A percentile compares a stretch with the other conserved stretches of the same genome.
Evolutionary conservation across 2,888 invertebrate species (phyloP).

Genomic region (Litoditis marina): DNA sequence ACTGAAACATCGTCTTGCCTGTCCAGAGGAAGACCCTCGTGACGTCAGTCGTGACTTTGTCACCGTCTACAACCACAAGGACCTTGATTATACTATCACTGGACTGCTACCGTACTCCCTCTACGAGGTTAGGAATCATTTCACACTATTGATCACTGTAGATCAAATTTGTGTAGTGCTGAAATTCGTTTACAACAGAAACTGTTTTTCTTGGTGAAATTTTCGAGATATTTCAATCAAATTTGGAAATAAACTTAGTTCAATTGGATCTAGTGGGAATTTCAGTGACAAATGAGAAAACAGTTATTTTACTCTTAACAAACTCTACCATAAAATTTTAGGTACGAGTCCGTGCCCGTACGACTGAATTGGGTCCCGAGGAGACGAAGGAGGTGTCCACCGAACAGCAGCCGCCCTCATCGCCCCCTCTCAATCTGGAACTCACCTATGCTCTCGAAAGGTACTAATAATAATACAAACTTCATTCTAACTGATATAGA

Average conservation of each 20-base stretch:
- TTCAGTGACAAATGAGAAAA: too few species aligned
- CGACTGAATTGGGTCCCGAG: conserved; percentile 60
- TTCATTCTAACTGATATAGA: too few species aligned
- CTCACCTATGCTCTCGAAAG: conserved; percentile 57
- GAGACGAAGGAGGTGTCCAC: conserved; percentile 59
- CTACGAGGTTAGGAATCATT: conserved; percentile 60
- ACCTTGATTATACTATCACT: conserved; percentile 59
- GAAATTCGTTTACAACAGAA: too few species aligned
- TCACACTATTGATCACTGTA: too few species aligned
- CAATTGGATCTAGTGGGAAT: too few species aligned
- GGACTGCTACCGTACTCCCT: conserved; percentile 61
- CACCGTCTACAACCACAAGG: conserved; percentile 62
- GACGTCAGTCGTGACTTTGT: conserved; percentile 61
- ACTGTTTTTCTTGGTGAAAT: too few species aligned
- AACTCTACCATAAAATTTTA: conserved; percentile 14
- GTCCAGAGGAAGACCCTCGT: conserved; percentile 61
- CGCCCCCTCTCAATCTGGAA: conserved; percentile 61
- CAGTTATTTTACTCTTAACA: conserved; percentile 36
- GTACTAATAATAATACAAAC: too few species aligned
- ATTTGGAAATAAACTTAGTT: too few species aligned
- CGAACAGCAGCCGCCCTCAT: conserved; percentile 58
- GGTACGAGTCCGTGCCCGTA: conserved; percentile 56
- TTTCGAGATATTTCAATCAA: too few species aligned
- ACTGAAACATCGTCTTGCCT: conserved; percentile 61
- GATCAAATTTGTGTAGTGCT: too few species aligned